These are phyloP conservation scores for Lypha dubia DNA, from an alignment of 2,888 invertebrate species.

Conservation along the genomic window DNA sequence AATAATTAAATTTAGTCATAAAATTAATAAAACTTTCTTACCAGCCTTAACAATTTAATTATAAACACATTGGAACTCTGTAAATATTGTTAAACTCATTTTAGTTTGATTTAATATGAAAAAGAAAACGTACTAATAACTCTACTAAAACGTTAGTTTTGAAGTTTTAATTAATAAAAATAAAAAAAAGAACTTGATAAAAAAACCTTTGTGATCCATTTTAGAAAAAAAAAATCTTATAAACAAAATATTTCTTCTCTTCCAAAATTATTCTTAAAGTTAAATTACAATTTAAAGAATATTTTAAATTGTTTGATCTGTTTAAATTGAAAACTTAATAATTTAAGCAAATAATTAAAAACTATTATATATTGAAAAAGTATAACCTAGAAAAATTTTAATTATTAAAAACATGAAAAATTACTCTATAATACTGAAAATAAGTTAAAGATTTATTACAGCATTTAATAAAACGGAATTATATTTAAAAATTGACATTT, in stretches of 20 bases:
- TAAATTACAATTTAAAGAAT: slow-evolving; percentile 61
- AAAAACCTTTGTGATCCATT: slow-evolving; percentile 67
- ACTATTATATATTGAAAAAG: slow-evolving; percentile 9
- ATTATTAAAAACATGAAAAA: slow-evolving; percentile 36
- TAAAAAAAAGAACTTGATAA: slow-evolving; percentile 16
- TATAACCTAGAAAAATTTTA: slow-evolving; percentile 47
- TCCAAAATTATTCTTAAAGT: slow-evolving; percentile 70
- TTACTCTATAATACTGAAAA: slow-evolving; percentile 41
- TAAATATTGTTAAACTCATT: slow-evolving; percentile 66
- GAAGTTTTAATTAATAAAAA: slow-evolving; percentile 26
- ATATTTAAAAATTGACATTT: slow-evolving; percentile 59
- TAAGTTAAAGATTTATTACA: slow-evolving; percentile 68
- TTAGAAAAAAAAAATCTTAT: slow-evolving; percentile 43
- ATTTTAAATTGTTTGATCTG: slow-evolving; percentile 37
- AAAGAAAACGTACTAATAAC: slow-evolving; percentile 25
- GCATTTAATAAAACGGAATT: slow-evolving; percentile 70
- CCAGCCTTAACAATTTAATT: slow-evolving; percentile 64
- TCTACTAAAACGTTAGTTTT: slow-evolving; percentile 40
- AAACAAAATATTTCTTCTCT: slow-evolving; percentile 70
- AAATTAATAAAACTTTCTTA: slow-evolving; percentile 62
- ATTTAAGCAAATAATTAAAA: slow-evolving; percentile 21
- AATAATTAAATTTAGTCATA: slow-evolving; percentile 42
- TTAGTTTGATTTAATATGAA: slow-evolving; percentile 38
- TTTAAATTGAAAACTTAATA: slow-evolving; percentile 19
- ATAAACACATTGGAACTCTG: slow-evolving; percentile 41